phyloP scores from a whole-genome alignment of 2,797 vertebrate genomes.

The Argya squamiceps region DNA sequence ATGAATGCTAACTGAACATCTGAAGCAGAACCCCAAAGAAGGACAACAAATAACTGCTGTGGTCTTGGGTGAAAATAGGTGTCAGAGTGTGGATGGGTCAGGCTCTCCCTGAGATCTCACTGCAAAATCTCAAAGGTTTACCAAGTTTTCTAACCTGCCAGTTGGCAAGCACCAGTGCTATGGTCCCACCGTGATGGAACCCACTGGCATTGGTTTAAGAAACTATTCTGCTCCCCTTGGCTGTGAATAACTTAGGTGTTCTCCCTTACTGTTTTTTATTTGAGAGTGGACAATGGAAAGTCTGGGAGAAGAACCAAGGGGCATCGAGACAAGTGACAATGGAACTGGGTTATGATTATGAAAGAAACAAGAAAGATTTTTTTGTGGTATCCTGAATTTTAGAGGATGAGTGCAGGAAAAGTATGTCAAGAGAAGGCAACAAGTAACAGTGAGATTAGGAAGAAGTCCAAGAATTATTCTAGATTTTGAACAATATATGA shows the following conservation, averaged over 20 bases:
- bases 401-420: background rate
- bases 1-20: background rate
- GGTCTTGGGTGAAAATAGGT: background rate
- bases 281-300: background rate
- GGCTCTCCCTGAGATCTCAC: background rate
- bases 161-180: background rate
- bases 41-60: background rate
- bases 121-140: background rate
- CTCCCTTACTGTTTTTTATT: background rate
- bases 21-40: background rate
- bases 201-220: background rate
- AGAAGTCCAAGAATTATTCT: background rate
- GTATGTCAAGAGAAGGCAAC: background rate
- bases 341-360: background rate
- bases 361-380: background rate
- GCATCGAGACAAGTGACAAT: background rate
- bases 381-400: background rate
- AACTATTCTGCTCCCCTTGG: accelerated
- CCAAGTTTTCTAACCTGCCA: background rate
- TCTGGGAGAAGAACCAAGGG: background rate
- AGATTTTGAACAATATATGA: background rate
- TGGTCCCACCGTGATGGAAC: background rate
- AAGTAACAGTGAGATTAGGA: background rate
- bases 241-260: background rate
- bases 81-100: background rate